A percentile compares a stretch with the other conserved stretches of the same genome.
Evolutionary conservation across 2,888 invertebrate genomes (phyloP).

Genomic region (Dermolepida albohirtum): DNA sequence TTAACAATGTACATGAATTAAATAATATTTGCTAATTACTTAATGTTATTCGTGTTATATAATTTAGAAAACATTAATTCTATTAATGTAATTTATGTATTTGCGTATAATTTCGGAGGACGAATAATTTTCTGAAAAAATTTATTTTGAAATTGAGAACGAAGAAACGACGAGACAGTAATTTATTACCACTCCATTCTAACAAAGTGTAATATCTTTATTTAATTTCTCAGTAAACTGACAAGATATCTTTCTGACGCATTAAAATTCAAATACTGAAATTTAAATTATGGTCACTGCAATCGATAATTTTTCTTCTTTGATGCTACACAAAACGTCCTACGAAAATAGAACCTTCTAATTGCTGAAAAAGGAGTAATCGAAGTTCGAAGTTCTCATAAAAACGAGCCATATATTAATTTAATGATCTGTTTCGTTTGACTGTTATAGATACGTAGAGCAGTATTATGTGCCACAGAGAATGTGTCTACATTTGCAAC

Average conservation of each 20-base stretch:
- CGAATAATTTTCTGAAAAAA: too few relatives aligned
- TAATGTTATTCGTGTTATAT: too few relatives aligned
- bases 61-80: too few relatives aligned
- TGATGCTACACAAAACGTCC: background rate
- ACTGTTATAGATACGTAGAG: constrained; percentile 13
- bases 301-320: constrained; percentile 4
- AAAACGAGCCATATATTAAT: constrained; percentile 18
- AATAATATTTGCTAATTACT: too few relatives aligned
- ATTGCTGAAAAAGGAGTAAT: constrained; percentile 3
- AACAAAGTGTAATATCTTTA: too few relatives aligned
- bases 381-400: constrained; percentile 9
- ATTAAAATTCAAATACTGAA: constrained; percentile 1
- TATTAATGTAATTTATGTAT: too few relatives aligned
- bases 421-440: constrained; percentile 19
- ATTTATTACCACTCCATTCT: too few relatives aligned
- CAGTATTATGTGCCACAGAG: background rate
- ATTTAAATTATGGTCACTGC: constrained; percentile 1
- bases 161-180: too few relatives aligned
- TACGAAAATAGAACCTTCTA: constrained; percentile 18
- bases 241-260: background rate
- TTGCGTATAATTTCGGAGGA: too few relatives aligned
- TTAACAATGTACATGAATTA: too few relatives aligned
- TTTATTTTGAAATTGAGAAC: too few relatives aligned
- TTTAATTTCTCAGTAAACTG: background rate
- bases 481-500: constrained; percentile 1